Percentiles rank a stretch among this genome's conserved stretches.
These are phyloP conservation scores for Catagonus wagneri DNA, from an alignment of 2,113 vertebrate species.

Conservation along the genomic window DNA sequence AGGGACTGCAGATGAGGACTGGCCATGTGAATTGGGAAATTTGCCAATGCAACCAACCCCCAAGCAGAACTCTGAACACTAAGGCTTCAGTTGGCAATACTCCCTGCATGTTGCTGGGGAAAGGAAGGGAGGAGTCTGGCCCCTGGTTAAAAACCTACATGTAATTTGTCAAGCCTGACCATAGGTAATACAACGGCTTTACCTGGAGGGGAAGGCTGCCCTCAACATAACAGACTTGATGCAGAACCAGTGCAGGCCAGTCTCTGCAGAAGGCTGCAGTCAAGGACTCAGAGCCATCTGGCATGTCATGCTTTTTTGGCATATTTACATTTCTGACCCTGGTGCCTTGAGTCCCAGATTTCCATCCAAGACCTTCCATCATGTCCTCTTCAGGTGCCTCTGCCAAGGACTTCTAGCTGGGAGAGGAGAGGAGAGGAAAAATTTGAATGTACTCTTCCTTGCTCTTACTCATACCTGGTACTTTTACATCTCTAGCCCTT, in stretches of 20 bases:
- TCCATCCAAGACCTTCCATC: not conserved
- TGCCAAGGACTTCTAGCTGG: not conserved
- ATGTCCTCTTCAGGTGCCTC: not conserved
- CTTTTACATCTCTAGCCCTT: not conserved
- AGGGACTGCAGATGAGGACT: not conserved
- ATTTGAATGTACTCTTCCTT: not conserved
- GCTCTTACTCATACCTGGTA: not conserved
- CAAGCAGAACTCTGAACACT: not conserved
- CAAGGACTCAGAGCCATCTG: not conserved
- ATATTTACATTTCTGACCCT: not conserved
- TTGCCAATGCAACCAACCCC: not conserved
- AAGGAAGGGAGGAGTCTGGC: not conserved
- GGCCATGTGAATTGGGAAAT: not conserved
- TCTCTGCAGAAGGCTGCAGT: not conserved
- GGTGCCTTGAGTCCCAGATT: not conserved
- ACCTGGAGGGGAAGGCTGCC: not conserved
- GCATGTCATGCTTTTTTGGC: not conserved
- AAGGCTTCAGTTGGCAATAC: not conserved
- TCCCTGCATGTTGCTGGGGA: not conserved
- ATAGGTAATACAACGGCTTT: not conserved
- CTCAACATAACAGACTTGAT: not conserved
- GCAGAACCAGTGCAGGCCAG: rapidly evolving
- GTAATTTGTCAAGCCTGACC: not conserved
- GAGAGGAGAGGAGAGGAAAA: not conserved
- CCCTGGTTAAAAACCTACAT: not conserved